These are phyloP conservation scores for Cettia cetti DNA, from an alignment of 2,113 vertebrate genomes.

Conservation along the genomic window DNA sequence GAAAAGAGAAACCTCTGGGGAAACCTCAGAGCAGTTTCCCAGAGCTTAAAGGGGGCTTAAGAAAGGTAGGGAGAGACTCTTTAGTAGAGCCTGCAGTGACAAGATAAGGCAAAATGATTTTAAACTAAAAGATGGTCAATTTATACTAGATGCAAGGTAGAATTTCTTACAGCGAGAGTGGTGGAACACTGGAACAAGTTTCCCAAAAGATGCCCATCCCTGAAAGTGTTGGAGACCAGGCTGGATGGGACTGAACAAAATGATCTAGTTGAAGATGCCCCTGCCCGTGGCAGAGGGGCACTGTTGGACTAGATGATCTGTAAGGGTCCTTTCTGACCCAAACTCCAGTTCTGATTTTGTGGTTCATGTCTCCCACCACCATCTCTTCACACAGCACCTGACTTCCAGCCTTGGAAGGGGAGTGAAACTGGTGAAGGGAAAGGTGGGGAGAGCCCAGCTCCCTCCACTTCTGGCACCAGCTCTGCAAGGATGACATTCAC, in stretches of 20 bases:
- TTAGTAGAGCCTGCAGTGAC: neutral
- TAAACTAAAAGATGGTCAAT: neutral
- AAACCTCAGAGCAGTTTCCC: neutral
- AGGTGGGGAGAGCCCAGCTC: neutral
- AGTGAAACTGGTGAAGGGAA: neutral
- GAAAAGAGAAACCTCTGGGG: neutral
- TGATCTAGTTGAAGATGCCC: neutral
- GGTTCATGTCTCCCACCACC: neutral
- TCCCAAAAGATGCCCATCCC: neutral
- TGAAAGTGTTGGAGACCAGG: neutral
- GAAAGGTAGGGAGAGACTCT: neutral
- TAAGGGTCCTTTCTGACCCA: neutral
- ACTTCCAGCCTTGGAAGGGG: neutral
- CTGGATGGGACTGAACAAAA: neutral
- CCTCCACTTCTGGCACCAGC: neutral
- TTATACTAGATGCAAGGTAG: neutral
- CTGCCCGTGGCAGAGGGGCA: neutral
- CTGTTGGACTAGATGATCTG: rapidly evolving
- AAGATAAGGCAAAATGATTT: neutral
- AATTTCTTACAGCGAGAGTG: rapidly evolving
- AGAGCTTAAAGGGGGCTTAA: neutral
- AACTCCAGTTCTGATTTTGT: neutral
- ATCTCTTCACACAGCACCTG: neutral
- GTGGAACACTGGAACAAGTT: neutral
- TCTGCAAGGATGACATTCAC: neutral